These are phyloP conservation scores for Pelosia muscerda DNA, from an alignment of 2,888 invertebrate genomes.

Conservation along the genomic window DNA sequence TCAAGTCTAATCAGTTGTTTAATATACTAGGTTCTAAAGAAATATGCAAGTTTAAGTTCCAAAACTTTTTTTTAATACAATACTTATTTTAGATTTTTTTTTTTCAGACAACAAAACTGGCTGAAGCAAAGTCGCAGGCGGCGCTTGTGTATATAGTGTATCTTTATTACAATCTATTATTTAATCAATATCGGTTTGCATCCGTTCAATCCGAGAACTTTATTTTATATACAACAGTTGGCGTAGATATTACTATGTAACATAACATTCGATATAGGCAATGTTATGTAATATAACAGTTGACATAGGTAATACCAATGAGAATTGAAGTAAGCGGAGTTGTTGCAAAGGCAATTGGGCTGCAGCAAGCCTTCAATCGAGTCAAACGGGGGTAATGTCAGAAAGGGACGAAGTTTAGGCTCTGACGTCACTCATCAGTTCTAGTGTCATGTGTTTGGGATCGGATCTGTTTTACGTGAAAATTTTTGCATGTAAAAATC, in stretches of 20 bases:
- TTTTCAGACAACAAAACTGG: slow-evolving; percentile 33
- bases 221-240: slow-evolving; percentile 1
- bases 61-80: neutral
- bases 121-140: slow-evolving; percentile 51
- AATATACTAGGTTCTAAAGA: no score
- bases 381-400: no score
- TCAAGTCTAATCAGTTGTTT: no score
- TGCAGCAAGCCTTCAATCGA: no score
- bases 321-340: no score
- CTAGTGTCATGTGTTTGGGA: no score
- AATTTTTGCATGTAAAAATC: no score
- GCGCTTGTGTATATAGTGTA: slow-evolving; percentile 50
- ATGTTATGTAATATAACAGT: slow-evolving; percentile 8
- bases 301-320: neutral
- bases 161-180: slow-evolving; percentile 36
- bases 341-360: no score
- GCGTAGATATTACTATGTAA: slow-evolving; percentile 7
- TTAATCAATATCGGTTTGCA: slow-evolving; percentile 13
- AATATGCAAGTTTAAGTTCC: no score
- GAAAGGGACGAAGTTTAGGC: no score
- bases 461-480: no score
- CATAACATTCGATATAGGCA: slow-evolving; percentile 1
- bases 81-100: neutral
- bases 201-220: slow-evolving; percentile 6
- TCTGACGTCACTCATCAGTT: no score